Evolutionary conservation across 2,888 invertebrate species (phyloP).

Genomic region (Suillia variegata): DNA sequence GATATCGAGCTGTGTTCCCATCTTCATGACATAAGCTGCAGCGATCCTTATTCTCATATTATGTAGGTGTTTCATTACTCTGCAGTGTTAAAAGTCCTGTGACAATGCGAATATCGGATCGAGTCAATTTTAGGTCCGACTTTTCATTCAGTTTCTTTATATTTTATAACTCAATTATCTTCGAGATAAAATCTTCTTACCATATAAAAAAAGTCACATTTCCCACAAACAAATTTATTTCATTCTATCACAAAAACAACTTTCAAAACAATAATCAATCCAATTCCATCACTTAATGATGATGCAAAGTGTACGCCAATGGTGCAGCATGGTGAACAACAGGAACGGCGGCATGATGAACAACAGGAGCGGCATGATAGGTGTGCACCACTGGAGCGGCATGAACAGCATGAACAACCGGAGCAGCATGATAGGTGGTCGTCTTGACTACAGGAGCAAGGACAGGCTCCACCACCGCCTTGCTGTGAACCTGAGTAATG

Average conservation of each 20-base stretch:
- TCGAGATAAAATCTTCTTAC: no score
- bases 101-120: no score
- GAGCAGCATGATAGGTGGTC: slow-evolving; percentile 25
- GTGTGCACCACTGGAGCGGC: slow-evolving; percentile 21
- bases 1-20: no score
- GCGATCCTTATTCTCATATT: no score
- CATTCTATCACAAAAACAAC: slow-evolving; percentile 33
- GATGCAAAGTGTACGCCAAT: slow-evolving; percentile 45
- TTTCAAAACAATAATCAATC: slow-evolving; percentile 8
- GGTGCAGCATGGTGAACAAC: slow-evolving; percentile 32
- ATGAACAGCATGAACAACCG: slow-evolving; percentile 28
- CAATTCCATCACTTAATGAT: slow-evolving; percentile 27
- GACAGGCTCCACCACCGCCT: slow-evolving; percentile 27
- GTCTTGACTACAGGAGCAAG: slow-evolving; percentile 36
- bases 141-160: no score
- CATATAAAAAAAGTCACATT: no score
- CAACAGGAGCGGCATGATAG: slow-evolving; percentile 32
- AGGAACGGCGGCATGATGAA: slow-evolving; percentile 33
- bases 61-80: no score
- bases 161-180: no score
- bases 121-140: no score
- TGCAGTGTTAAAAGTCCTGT: no score
- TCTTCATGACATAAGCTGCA: no score
- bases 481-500: slow-evolving; percentile 29
- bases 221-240: slow-evolving; percentile 31